Evolutionary conservation across 2,888 invertebrate species (phyloP).

Genomic region (Rhamphomyia laevipes): DNA sequence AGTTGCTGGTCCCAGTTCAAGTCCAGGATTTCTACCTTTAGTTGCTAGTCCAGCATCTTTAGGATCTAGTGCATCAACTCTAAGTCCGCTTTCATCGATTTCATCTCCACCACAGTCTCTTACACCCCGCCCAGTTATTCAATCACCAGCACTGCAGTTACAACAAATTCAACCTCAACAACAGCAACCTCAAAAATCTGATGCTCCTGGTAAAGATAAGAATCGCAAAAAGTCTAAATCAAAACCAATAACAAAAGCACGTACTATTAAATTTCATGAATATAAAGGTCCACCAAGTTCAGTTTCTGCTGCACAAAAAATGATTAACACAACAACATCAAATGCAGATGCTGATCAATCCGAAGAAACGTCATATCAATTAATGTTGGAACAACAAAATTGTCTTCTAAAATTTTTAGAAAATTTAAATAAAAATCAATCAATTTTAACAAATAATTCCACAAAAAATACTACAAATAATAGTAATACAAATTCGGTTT

Average conservation of each 20-base stretch:
- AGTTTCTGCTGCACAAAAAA: constrained; percentile 49
- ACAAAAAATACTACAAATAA: constrained; percentile 27
- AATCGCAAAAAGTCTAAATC: constrained; percentile 72
- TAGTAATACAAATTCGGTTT: constrained; percentile 1
- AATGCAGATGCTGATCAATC: constrained; percentile 13
- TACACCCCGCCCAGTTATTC: constrained; percentile 42
- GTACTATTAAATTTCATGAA: constrained; percentile 94
- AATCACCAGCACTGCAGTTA: constrained; percentile 37
- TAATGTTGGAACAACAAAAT: constrained; percentile 80
- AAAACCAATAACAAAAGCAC: constrained; percentile 66
- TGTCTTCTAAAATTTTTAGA: constrained; percentile 84
- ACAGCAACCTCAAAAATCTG: constrained; percentile 36
- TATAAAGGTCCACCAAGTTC: constrained; percentile 82
- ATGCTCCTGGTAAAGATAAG: constrained; percentile 62
- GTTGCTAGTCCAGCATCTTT: constrained; percentile 39
- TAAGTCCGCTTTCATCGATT: constrained; percentile 54
- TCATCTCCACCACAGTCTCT: constrained; percentile 46
- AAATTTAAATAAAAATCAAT: constrained; percentile 65
- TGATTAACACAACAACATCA: constrained; percentile 43
- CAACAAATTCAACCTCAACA: constrained; percentile 33
- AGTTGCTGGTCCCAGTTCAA: constrained; percentile 37
- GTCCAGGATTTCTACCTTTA: constrained; percentile 41
- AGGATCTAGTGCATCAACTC: constrained; percentile 53
- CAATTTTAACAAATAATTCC: constrained; percentile 57
- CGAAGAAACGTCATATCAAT: constrained; percentile 75